A percentile compares a stretch with the other conserved stretches of the same genome.
Conservation (phyloP, 2,797 vertebrate species). For the Poecilia velifera region DNA sequence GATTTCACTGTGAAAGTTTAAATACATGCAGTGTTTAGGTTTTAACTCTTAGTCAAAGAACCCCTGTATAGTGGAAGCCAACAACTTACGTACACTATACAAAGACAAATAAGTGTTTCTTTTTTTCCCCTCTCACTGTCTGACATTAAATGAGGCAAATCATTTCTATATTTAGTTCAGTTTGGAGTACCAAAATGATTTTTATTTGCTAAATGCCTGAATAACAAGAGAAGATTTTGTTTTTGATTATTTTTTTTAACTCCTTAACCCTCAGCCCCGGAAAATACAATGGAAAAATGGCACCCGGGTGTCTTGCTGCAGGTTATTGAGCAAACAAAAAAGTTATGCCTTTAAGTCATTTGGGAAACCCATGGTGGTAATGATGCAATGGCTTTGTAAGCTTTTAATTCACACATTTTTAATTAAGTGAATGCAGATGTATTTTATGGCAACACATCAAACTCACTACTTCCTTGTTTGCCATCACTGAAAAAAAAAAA, state of each 20-base stretch:
- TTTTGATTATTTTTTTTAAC: too few species aligned
- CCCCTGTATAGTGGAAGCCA: constrained; percentile 25
- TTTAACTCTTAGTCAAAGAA: constrained; percentile 37
- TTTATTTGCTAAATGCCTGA: not conserved
- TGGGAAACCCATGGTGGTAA: not conserved
- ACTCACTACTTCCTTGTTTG: not conserved
- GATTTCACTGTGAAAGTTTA: constrained; percentile 52
- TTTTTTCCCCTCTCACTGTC: not conserved
- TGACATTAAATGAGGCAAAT: not conserved
- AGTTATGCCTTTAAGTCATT: not conserved
- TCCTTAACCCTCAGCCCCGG: too few species aligned
- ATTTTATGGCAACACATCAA: not conserved
- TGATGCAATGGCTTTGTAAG: not conserved
- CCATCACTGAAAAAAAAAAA: not conserved
- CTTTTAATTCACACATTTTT: not conserved
- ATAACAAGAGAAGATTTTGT: not conserved
- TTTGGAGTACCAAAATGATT: not conserved
- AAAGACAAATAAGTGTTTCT: not conserved
- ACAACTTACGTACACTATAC: not conserved
- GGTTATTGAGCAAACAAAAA: too few species aligned
- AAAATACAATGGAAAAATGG: too few species aligned
- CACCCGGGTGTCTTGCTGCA: too few species aligned
- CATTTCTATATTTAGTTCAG: not conserved
- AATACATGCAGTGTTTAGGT: constrained; percentile 60
- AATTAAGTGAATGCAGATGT: not conserved